These are phyloP conservation scores for Microctonus brassicae DNA, from an alignment of 2,888 invertebrate species.

Conservation along the genomic window DNA sequence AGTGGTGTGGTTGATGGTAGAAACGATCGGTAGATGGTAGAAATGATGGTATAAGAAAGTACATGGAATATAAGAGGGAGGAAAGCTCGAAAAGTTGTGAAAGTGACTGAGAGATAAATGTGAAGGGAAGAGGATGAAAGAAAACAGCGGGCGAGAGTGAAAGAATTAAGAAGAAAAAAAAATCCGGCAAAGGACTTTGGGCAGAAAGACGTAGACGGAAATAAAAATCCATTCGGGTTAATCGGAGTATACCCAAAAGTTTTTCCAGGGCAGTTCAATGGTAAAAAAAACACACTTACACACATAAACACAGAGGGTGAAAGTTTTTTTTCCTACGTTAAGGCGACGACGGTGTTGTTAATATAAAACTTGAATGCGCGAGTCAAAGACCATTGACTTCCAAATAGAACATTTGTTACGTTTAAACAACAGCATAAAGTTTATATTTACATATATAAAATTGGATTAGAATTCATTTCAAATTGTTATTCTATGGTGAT, in stretches of 20 bases:
- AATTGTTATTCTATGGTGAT: background rate
- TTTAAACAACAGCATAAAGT: background rate
- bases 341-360: background rate
- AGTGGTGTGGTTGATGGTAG: no score
- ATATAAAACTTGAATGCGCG: background rate
- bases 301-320: no score
- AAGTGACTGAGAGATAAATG: conserved; percentile 16
- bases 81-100: conserved; percentile 19
- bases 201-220: conserved; percentile 35
- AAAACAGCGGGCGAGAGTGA: conserved; percentile 12
- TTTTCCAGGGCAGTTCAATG: conserved; percentile 17
- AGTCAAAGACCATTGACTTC: conserved; percentile 3
- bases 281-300: no score
- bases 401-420: conserved; percentile 9
- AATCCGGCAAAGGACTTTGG: conserved; percentile 24
- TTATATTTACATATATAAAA: conserved; percentile 1
- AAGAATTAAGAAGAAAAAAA: background rate
- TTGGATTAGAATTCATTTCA: background rate
- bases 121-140: background rate
- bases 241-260: conserved; percentile 47
- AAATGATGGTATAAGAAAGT: background rate
- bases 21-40: no score
- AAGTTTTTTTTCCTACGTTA: background rate
- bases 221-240: conserved; percentile 50
- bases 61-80: background rate